Percentiles rank a stretch among this genome's conserved stretches.
Evolutionary conservation across 2,888 invertebrate genomes (phyloP).

Genomic region (Drosophila kanekoi): DNA sequence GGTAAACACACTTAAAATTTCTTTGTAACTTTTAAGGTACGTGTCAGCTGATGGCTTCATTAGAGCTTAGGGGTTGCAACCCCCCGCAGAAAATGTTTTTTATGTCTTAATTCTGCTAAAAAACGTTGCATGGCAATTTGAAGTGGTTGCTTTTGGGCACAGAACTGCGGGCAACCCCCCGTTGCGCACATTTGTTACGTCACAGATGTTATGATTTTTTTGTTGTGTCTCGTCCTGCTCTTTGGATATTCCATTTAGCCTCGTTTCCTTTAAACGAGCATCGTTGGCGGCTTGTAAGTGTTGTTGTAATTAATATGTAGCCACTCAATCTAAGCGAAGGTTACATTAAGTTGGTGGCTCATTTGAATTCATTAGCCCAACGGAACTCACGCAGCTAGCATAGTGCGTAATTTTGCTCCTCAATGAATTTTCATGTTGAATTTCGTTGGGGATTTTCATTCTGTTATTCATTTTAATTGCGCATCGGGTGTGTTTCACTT

Average conservation of each 20-base stretch:
- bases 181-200: constrained; percentile 67
- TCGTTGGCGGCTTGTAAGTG: constrained; percentile 53
- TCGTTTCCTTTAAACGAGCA: constrained; percentile 19
- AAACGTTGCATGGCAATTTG: constrained; percentile 57
- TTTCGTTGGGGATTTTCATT: constrained; percentile 26
- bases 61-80: constrained; percentile 57
- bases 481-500: constrained; percentile 32
- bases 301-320: constrained; percentile 66
- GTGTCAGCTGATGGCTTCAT: constrained; percentile 70
- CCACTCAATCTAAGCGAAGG: constrained; percentile 47
- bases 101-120: constrained; percentile 72
- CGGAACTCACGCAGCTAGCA: constrained; percentile 1
- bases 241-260: constrained; percentile 8
- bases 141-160: constrained; percentile 61
- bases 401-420: constrained; percentile 40
- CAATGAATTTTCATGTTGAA: constrained; percentile 58
- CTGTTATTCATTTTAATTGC: constrained; percentile 66
- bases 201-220: constrained; percentile 74
- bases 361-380: constrained; percentile 69
- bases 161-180: constrained; percentile 49
- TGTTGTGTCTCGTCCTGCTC: neutral
- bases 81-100: constrained; percentile 50
- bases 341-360: constrained; percentile 47
- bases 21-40: constrained; percentile 65
- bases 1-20: constrained; percentile 57